Evolutionary conservation across 2,888 invertebrate genomes (phyloP), one percentile per base, ranked within the genome.

Genomic region (Lypha dubia): DNA sequence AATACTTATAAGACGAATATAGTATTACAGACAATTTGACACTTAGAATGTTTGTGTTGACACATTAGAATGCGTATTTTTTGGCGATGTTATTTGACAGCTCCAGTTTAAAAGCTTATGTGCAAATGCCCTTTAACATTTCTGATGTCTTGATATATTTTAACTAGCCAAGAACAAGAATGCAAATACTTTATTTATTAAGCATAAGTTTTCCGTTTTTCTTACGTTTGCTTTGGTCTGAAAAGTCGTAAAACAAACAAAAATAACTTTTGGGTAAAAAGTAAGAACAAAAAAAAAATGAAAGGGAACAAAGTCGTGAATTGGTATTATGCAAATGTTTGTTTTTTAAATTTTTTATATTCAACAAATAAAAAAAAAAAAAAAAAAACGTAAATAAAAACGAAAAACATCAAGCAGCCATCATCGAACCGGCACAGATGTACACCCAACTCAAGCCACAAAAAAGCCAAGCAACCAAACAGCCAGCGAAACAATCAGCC

Each of bases 291-390:
- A 70, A 49, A 74, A 74, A 28, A 7, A 6, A 15, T 13, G 13
- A n/a, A 49, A 46, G 15, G 11, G 44, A 15, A 49, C 38, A 41
- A 60, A 62, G 49, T 75, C 38, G 38, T 49, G 58, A 77, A 49
- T 38, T 77, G 53, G 56, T 58, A 38, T 63, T 79, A 83, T 83
- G 79, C 79, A 79, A 75, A 79, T 62, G 0, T 13, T 28, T 62
- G n/a, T 65, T 63, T 51, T 51, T 9, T 49, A 32, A 60, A 32
- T 49, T 79, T 76, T 70, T 67, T 11, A 9, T 41, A 53, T 15
- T 46, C 35, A n/a, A 20, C 1, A 44, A 15, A 41, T 13, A 15
- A 41, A 13, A 17, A 46, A 46, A 17, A 17, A 49, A 22, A 28
- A n/a, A 32, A 65, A 28, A 24, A 32, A 53, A 38, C 24, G 20